Conservation (phyloP, 2,888 invertebrate species). For the Autographa gamma region DNA sequence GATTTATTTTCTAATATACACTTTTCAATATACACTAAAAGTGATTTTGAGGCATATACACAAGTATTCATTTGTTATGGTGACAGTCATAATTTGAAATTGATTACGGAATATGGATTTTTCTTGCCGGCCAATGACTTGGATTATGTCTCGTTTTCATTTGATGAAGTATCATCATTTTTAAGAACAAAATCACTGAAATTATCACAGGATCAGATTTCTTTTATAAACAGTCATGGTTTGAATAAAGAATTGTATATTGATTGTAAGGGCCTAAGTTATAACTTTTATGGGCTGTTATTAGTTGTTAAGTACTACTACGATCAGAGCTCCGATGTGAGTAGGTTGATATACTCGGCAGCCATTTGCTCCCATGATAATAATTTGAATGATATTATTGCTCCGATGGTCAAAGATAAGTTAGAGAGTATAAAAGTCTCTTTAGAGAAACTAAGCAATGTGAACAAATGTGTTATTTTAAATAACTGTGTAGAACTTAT, state of each 20-base stretch:
- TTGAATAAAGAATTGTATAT: constrained; percentile 91
- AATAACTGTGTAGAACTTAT: constrained; percentile 83
- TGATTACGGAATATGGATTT: constrained; percentile 97
- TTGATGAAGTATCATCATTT: constrained; percentile 86
- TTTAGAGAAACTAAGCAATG: constrained; percentile 71
- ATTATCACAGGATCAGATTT: constrained; percentile 88
- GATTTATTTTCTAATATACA: constrained; percentile 78
- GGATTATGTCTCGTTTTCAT: constrained; percentile 90
- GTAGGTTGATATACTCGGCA: constrained; percentile 82
- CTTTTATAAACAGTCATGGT: constrained; percentile 90
- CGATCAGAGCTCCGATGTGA: constrained; percentile 77
- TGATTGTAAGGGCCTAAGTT: constrained; percentile 90
- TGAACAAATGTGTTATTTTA: constrained; percentile 74
- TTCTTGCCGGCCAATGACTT: constrained; percentile 91
- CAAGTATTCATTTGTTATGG: constrained; percentile 98
- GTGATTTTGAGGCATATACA: constrained; percentile 89
- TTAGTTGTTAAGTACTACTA: constrained; percentile 85
- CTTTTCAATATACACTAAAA: constrained; percentile 85
- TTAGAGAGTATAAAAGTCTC: constrained; percentile 71
- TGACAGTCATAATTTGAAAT: constrained; percentile 93
- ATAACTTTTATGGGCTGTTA: constrained; percentile 89
- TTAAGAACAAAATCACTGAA: constrained; percentile 72
- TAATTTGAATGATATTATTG: constrained; percentile 77
- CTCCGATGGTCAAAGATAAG: constrained; percentile 77
- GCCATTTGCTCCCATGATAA: constrained; percentile 80